phyloP scores from a whole-genome alignment of 2,797 vertebrate genomes.

The Darevskia mixta region DNA sequence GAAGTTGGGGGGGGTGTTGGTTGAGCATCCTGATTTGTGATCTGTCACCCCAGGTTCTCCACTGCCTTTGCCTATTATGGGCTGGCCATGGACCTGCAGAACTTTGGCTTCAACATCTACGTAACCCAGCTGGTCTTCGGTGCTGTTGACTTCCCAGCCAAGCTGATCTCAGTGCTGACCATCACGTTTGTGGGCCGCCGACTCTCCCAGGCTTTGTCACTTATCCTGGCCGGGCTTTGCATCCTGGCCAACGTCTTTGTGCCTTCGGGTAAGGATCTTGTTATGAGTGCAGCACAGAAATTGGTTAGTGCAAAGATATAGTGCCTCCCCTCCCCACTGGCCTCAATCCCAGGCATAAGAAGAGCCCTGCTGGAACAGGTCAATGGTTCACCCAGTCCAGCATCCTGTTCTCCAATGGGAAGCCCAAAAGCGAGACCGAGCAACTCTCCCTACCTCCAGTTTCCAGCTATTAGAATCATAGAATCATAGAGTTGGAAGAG shows the following conservation, averaged over 20 bases:
- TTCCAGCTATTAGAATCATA: no score
- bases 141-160: constrained; percentile 87
- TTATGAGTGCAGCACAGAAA: no score
- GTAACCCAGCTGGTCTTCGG: constrained; percentile 91
- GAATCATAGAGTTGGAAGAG: no score
- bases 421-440: no score
- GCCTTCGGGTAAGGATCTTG: constrained; percentile 78
- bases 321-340: no score
- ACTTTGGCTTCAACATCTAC: constrained; percentile 90
- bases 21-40: constrained; percentile 12
- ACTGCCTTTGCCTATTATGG: constrained; percentile 91
- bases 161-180: constrained; percentile 79
- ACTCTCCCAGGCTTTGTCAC: constrained; percentile 75
- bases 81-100: constrained; percentile 88
- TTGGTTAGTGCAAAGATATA: no score
- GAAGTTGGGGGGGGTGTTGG: neutral
- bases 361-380: no score
- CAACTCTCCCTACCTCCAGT: no score
- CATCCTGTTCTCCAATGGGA: no score
- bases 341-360: no score
- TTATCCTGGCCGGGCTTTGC: constrained; percentile 81
- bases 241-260: constrained; percentile 84
- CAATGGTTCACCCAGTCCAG: no score
- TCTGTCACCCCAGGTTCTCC: constrained; percentile 84
- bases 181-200: constrained; percentile 85